These are phyloP conservation scores for Lycophotia porphyrea DNA, from an alignment of 2,888 invertebrate species.

Conservation along the genomic window DNA sequence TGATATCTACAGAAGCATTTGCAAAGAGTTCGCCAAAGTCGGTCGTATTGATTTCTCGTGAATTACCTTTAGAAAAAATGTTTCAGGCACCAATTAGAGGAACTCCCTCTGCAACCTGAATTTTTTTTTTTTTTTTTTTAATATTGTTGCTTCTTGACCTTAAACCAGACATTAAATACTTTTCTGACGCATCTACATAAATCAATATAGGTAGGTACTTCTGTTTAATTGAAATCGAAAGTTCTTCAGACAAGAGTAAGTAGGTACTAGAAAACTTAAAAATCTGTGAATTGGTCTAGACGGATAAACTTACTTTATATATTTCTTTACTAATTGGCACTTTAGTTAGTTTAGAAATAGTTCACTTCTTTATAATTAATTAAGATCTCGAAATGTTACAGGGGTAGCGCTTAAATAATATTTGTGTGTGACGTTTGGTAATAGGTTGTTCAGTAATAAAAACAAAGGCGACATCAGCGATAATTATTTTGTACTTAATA, in stretches of 20 bases:
- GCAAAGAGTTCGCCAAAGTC: background rate
- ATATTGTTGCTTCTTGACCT: background rate
- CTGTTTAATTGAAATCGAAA: background rate
- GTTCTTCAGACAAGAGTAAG: conserved; percentile 2
- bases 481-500: too few relatives aligned
- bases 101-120: too few relatives aligned
- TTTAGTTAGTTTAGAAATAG: background rate
- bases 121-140: too few relatives aligned
- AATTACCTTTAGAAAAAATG: background rate
- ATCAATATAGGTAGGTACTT: background rate
- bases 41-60: background rate
- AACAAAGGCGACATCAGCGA: background rate
- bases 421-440: too few relatives aligned
- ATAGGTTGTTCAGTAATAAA: background rate
- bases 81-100: background rate
- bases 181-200: background rate
- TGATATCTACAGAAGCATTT: background rate
- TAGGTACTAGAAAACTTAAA: background rate
- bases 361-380: background rate
- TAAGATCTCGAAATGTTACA: background rate
- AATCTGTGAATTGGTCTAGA: conserved; percentile 25
- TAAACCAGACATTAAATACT: background rate
- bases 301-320: background rate
- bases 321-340: background rate
- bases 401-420: too few relatives aligned